phyloP scores from a whole-genome alignment of 2,113 vertebrate genomes.

The Calypte anna region DNA sequence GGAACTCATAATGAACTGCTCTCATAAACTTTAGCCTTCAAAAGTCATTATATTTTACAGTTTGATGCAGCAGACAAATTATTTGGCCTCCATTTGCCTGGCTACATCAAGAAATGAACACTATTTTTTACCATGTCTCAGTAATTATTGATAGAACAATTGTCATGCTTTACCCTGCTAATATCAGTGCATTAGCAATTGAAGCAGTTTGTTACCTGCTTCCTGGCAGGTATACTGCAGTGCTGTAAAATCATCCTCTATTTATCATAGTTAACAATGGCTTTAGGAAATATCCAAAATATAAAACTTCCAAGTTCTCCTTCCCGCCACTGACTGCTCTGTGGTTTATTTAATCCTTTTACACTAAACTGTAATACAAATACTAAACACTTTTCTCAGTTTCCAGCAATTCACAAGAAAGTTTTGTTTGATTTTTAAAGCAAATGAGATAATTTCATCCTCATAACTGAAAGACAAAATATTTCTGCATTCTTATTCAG shows the following conservation, averaged over 20 bases:
- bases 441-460: not conserved
- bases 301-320: not conserved
- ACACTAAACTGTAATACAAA: not conserved
- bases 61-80: constrained; percentile 76
- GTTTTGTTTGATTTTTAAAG: not conserved
- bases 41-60: constrained; percentile 76
- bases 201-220: constrained; percentile 38
- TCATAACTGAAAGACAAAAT: not conserved
- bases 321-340: not conserved
- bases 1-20: constrained; percentile 77
- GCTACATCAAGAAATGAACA: constrained; percentile 3
- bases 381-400: not conserved
- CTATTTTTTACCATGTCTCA: constrained; percentile 61
- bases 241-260: not conserved
- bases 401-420: not conserved
- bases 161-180: constrained; percentile 54
- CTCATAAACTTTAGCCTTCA: constrained; percentile 82
- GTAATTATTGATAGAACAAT: constrained; percentile 74
- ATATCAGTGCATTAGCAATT: constrained; percentile 71
- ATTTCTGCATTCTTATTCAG: not conserved
- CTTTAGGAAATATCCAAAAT: constrained; percentile 21
- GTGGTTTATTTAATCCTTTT: not conserved
- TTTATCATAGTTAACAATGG: not conserved
- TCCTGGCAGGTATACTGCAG: constrained; percentile 49
- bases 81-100: constrained; percentile 65